A percentile compares a stretch with the other conserved stretches of the same genome.
phyloP scores from a whole-genome alignment of 2,113 vertebrate species.

The Callipepla californica region DNA sequence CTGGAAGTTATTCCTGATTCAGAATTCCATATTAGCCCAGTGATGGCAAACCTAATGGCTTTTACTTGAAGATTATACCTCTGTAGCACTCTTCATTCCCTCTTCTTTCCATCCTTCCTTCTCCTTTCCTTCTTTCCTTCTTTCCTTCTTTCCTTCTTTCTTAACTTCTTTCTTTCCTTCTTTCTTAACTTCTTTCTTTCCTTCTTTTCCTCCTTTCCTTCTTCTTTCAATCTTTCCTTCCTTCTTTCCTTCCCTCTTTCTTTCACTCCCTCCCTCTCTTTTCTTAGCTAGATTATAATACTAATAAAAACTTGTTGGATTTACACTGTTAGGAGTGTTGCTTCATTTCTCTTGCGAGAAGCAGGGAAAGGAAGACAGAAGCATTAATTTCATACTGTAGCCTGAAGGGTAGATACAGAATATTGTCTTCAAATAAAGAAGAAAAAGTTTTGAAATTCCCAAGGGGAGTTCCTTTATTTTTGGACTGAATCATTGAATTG shows the following conservation, averaged over 20 bases:
- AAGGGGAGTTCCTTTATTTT: not conserved
- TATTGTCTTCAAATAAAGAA: constrained; percentile 42
- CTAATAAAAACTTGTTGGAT: not conserved
- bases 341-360: constrained; percentile 10
- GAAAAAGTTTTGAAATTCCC: constrained; percentile 12
- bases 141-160: too few relatives aligned
- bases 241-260: too few relatives aligned
- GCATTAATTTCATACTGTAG: constrained; percentile 38
- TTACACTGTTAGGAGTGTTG: not conserved
- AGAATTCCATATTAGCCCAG: not conserved
- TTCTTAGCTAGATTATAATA: not conserved
- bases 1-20: constrained; percentile 2
- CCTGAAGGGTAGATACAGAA: constrained; percentile 16
- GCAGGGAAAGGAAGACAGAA: not conserved
- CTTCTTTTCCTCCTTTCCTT: not conserved
- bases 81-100: not conserved
- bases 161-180: too few relatives aligned
- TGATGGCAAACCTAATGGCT: not conserved
- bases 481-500: not conserved
- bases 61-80: not conserved
- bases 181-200: not conserved
- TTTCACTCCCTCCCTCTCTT: not conserved
- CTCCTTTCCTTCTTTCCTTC: too few relatives aligned
- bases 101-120: too few relatives aligned
- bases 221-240: too few relatives aligned